Evolutionary conservation across 2,113 vertebrate genomes (phyloP), one percentile per base, ranked within the genome.

Genomic region (Tetraodon nigroviridis): DNA sequence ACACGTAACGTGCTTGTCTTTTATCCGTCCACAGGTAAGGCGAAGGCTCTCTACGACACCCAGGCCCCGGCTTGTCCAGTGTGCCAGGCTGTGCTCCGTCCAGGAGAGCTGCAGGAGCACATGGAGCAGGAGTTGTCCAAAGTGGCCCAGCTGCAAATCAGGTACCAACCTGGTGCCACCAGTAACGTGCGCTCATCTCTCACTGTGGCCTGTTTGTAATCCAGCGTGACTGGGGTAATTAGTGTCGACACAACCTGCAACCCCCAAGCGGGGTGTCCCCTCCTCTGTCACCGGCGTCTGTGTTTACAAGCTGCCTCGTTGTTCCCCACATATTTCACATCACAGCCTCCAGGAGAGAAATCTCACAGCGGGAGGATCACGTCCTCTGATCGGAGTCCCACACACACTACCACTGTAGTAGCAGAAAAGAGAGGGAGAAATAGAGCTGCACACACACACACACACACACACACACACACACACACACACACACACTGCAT

Each of bases 111-210:
- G 75, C 95, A 95, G 63, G 95, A 95, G 0, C 96, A 98, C 83
- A 94, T 98, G 95, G 93, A 97, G 69, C 93, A 97, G 84, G 96
- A 98, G 76, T 73, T 98, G 77, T 87, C 92, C 75, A 93, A 94
- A 76, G 91, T 98, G 21, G 88, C 92, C 0, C 95, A 98, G 48
- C 87, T 94, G 58, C 94, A 95, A 27, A 75, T 94, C 85, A 94
- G 94, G 96, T 98, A 93, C 13, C n/a, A 6, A 6, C 32, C 41
- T 22, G 0, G 3, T 0, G 32, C 32, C 32, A 37, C 8, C 32
- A 37, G 32, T 37, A 37, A 37, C 15, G 7, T 64, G 61, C 53
- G 47, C 54, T 42, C 24, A 53, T 62, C 16, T 60, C 16, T 71
- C 57, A 58, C 67, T 65, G 59, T 55, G 21, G 21, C 59, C 29